Conservation (phyloP, 1,140 invertebrate genomes). For the Brachionus plicatilis region DNA sequence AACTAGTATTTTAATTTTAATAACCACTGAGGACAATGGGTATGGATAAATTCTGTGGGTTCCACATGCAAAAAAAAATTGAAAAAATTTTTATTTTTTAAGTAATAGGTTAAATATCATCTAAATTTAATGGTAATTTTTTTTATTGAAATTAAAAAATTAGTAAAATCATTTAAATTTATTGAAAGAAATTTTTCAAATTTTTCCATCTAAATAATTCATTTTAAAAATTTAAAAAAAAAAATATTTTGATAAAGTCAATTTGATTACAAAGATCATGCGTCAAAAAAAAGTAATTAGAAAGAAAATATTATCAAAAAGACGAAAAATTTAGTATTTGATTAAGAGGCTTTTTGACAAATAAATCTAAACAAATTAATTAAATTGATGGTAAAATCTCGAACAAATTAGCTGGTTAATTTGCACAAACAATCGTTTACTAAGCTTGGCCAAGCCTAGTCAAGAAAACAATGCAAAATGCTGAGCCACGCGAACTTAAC, state of each 20-base stretch:
- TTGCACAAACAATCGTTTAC: background rate
- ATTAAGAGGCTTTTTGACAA: background rate
- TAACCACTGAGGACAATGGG: too few species aligned
- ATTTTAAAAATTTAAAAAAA: background rate
- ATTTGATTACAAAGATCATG: background rate
- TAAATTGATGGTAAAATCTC: background rate
- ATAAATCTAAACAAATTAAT: background rate
- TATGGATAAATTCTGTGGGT: too few species aligned
- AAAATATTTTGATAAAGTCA: background rate
- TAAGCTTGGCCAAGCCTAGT: background rate
- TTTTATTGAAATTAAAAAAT: too few species aligned
- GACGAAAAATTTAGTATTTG: background rate
- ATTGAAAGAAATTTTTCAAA: too few species aligned
- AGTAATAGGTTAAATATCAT: too few species aligned
- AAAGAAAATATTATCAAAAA: background rate
- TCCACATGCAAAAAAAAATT: too few species aligned
- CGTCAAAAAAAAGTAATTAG: background rate
- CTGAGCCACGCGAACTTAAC: background rate
- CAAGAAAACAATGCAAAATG: background rate
- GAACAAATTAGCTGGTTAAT: background rate
- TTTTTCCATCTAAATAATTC: too few species aligned
- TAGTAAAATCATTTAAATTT: too few species aligned
- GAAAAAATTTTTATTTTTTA: too few species aligned
- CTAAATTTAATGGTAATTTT: too few species aligned
- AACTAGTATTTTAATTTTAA: too few species aligned